Evolutionary conservation across 1,140 invertebrate genomes (phyloP).

Genomic region (Tetragonula clypearis): DNA sequence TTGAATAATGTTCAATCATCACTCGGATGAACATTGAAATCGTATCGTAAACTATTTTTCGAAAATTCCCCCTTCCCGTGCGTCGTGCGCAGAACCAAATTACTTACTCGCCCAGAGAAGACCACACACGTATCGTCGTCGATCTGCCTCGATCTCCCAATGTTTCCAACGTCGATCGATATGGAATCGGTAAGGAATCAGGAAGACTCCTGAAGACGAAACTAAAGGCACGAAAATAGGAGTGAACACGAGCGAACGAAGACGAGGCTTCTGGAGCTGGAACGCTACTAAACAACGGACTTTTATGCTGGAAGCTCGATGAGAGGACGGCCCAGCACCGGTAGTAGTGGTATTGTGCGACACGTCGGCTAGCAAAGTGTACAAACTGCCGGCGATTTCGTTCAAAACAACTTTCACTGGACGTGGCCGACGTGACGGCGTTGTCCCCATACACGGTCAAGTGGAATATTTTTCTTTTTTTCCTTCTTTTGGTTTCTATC

Average conservation of each 20-base stretch:
- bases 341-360: slow-evolving; percentile 61
- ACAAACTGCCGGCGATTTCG: slow-evolving; percentile 45
- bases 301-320: slow-evolving; percentile 68
- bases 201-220: background rate
- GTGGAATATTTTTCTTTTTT: slow-evolving; percentile 14
- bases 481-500: background rate
- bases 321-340: slow-evolving; percentile 51
- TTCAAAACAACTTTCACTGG: slow-evolving; percentile 70
- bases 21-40: too few relatives aligned
- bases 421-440: background rate
- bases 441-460: slow-evolving; percentile 11
- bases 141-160: too few relatives aligned
- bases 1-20: too few relatives aligned
- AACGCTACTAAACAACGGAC: slow-evolving; percentile 72
- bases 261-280: slow-evolving; percentile 57
- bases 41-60: background rate
- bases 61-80: too few relatives aligned
- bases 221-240: slow-evolving; percentile 9
- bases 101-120: background rate
- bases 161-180: background rate
- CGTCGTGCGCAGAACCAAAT: background rate
- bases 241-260: slow-evolving; percentile 36
- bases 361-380: slow-evolving; percentile 57
- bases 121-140: too few relatives aligned
- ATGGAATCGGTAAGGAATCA: background rate